These are phyloP conservation scores for Brachyopa scutellaris DNA, from an alignment of 2,888 invertebrate species.

Conservation along the genomic window DNA sequence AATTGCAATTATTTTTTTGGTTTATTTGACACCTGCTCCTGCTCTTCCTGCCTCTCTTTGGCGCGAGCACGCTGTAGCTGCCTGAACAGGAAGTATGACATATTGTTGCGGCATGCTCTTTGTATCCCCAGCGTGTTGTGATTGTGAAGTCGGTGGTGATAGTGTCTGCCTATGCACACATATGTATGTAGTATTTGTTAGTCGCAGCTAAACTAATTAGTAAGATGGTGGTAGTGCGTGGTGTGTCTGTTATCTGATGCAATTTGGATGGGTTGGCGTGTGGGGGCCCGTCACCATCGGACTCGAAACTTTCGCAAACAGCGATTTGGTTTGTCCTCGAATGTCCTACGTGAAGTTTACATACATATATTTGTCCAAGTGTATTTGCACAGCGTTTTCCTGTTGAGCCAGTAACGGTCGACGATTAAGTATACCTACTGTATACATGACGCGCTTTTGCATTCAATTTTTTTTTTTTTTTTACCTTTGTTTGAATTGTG, in stretches of 20 bases:
- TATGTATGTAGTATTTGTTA: neutral
- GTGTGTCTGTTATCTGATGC: slow-evolving; percentile 27
- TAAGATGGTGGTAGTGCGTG: neutral
- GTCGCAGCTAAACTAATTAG: too few relatives aligned
- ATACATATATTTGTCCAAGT: too few relatives aligned
- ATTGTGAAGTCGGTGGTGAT: slow-evolving; percentile 19
- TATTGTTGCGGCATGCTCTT: slow-evolving; percentile 51
- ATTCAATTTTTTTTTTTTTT: neutral
- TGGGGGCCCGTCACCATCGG: slow-evolving; percentile 8
- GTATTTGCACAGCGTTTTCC: neutral
- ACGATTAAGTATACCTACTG: too few relatives aligned
- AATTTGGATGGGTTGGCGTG: slow-evolving; percentile 4
- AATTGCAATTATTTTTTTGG: slow-evolving; percentile 39
- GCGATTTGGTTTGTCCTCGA: slow-evolving; percentile 18
- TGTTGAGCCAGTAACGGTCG: too few relatives aligned
- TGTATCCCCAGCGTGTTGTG: slow-evolving; percentile 23
- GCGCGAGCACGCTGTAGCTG: neutral
- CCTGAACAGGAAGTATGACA: slow-evolving; percentile 25
- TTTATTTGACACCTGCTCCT: slow-evolving; percentile 11
- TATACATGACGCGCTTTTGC: too few relatives aligned
- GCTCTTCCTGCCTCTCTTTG: neutral
- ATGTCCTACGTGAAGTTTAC: slow-evolving; percentile 13
- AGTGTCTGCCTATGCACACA: neutral
- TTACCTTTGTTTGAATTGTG: neutral
- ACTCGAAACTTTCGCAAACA: slow-evolving; percentile 53